Percentiles rank a stretch among this genome's conserved stretches.
Evolutionary conservation across 2,113 vertebrate species (phyloP).

Genomic region (Scalopus aquaticus): DNA sequence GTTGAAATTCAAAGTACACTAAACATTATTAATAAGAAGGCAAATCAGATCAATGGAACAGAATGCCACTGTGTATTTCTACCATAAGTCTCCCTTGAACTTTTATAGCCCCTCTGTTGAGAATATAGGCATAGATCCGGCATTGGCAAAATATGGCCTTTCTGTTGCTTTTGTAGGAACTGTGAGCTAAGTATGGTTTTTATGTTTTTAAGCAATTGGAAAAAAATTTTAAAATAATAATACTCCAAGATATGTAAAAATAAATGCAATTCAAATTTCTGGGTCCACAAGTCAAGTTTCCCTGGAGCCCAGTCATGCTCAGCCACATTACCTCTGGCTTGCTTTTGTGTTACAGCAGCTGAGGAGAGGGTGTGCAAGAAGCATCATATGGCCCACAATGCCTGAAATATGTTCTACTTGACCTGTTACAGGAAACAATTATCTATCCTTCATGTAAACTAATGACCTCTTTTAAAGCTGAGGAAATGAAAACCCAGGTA

Average conservation of each 20-base stretch:
- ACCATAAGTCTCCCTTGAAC: not conserved
- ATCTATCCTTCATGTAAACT: not conserved
- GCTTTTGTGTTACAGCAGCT: too few relatives aligned
- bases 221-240: not conserved
- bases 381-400: not conserved
- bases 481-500: not conserved
- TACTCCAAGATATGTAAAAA: not conserved
- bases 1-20: conserved; percentile 49
- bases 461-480: not conserved
- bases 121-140: not conserved
- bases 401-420: not conserved
- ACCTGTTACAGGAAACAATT: not conserved
- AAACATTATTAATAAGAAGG: conserved; percentile 12
- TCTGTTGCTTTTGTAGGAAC: not conserved
- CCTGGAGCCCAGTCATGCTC: not conserved
- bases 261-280: not conserved
- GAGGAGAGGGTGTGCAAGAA: too few relatives aligned
- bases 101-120: not conserved
- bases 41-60: not conserved
- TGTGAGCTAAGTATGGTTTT: not conserved
- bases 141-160: not conserved
- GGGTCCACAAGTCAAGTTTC: not conserved
- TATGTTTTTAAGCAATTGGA: not conserved
- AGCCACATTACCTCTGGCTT: not conserved
- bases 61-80: not conserved